A percentile compares a stretch with the other conserved stretches of the same genome.
Conservation (phyloP, 2,888 invertebrate genomes). For the Folsomia candida region DNA sequence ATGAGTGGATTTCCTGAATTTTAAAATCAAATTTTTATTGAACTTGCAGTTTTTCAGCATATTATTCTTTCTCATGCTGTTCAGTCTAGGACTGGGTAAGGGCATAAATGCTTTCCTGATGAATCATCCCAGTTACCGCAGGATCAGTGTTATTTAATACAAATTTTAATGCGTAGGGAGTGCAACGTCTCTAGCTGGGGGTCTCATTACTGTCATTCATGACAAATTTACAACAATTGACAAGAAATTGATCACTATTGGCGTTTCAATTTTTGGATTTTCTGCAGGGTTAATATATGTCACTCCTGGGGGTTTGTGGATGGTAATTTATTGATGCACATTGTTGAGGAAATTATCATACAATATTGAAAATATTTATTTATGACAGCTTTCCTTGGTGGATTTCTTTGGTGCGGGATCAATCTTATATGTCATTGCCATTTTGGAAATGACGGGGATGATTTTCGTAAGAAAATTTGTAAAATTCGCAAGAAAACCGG, state of each 20-base stretch:
- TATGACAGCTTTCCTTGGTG: neutral
- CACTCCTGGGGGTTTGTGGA: constrained; percentile 18
- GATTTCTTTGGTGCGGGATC: constrained; percentile 14
- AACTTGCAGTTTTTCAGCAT: no score
- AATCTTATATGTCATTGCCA: no score
- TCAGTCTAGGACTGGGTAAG: constrained; percentile 58
- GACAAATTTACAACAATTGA: constrained; percentile 12
- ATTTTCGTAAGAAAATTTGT: no score
- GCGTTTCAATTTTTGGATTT: constrained; percentile 6
- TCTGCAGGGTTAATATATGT: constrained; percentile 6
- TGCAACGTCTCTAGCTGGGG: constrained; percentile 11
- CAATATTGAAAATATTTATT: neutral
- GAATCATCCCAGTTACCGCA: constrained; percentile 75
- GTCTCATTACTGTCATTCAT: constrained; percentile 16
- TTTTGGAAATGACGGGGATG: no score
- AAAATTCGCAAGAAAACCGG: no score
- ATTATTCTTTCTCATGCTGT: no score
- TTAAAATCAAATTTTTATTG: no score
- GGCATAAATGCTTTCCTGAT: constrained; percentile 75
- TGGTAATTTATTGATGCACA: no score
- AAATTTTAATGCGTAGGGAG: neutral
- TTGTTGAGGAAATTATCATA: neutral
- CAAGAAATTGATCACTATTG: constrained; percentile 9
- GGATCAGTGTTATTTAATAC: no score
- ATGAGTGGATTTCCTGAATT: no score